Percentiles rank a stretch among this genome's conserved stretches.
Evolutionary conservation across 2,113 vertebrate species (phyloP).

Genomic region (Monarcha castaneiventris): DNA sequence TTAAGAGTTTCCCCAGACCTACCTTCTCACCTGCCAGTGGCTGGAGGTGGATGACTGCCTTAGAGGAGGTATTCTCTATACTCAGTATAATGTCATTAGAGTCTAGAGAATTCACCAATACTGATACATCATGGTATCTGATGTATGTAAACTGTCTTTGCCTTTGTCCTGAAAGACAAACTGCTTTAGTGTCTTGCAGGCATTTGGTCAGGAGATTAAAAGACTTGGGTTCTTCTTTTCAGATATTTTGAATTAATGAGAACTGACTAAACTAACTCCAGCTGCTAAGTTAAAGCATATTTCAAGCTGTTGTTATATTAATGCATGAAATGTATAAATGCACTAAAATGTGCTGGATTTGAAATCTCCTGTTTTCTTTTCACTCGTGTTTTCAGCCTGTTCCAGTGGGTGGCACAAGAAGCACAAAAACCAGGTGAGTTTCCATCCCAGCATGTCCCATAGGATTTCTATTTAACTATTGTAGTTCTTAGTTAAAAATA

Average conservation of each 20-base stretch:
- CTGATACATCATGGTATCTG: neutral
- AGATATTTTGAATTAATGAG: neutral
- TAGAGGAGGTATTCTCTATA: neutral
- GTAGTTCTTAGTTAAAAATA: neutral
- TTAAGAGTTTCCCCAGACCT: neutral
- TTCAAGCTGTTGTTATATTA: neutral
- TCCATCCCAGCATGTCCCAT: neutral
- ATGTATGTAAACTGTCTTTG: neutral
- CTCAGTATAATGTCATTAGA: neutral
- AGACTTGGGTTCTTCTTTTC: neutral
- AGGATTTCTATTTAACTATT: neutral
- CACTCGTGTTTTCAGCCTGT: constrained; percentile 8
- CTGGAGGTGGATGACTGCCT: neutral
- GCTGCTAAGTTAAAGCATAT: neutral
- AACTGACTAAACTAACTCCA: neutral
- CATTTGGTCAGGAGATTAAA: neutral
- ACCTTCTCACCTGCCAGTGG: neutral
- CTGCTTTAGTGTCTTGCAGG: neutral
- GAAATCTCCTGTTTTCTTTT: neutral
- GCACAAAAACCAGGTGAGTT: constrained; percentile 7
- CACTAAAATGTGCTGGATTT: neutral
- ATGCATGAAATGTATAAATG: neutral
- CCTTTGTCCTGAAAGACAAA: neutral
- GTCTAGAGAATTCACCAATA: neutral
- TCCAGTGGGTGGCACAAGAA: constrained; percentile 60